Percentiles rank a stretch among this genome's conserved stretches.
Evolutionary conservation across 2,113 vertebrate genomes (phyloP).

Genomic region (Phrynocephalus versicolor): DNA sequence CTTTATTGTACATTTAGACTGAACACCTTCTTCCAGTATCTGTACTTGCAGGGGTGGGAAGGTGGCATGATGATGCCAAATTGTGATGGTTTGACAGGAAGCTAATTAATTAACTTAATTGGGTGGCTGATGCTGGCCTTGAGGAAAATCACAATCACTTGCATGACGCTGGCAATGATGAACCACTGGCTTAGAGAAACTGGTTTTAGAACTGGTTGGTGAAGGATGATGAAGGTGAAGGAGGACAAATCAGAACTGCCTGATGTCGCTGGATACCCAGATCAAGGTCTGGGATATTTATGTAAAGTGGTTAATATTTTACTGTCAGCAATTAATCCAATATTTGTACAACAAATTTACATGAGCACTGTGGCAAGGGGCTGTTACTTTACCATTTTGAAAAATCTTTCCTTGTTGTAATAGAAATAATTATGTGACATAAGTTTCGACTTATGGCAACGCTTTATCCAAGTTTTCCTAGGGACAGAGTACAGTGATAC

Average conservation of each 20-base stretch:
- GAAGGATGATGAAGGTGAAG: neutral
- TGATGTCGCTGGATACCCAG: neutral
- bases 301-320: neutral
- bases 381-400: too few species aligned
- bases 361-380: neutral
- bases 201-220: slow-evolving; percentile 10
- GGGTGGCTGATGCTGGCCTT: neutral
- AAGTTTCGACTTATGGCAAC: too few species aligned
- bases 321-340: neutral
- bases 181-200: slow-evolving; percentile 2
- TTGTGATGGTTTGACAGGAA: neutral
- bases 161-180: neutral
- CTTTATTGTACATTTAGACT: neutral
- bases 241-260: neutral
- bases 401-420: too few species aligned
- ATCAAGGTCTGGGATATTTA: neutral
- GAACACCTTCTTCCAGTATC: neutral
- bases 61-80: neutral
- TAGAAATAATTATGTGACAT: too few species aligned
- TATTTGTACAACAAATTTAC: neutral
- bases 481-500: too few species aligned
- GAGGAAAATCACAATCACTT: neutral
- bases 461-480: too few species aligned
- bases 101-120: slow-evolving; percentile 9
- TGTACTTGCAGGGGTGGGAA: neutral